phyloP scores from a whole-genome alignment of 2,888 invertebrate species.

The Spilosoma lubricipeda region DNA sequence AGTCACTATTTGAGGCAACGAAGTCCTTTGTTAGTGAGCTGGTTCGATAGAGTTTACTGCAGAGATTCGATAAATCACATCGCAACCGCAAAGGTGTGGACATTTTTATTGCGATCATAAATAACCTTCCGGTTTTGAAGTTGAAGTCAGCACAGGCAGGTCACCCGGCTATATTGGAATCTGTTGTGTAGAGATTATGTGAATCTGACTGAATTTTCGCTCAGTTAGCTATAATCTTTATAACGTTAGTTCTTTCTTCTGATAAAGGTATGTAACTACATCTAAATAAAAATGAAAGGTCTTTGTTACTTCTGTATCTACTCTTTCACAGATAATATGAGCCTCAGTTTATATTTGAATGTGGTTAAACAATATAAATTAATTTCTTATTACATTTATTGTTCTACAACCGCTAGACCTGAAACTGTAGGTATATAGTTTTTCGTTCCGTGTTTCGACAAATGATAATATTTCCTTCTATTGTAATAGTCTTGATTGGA shows the following conservation, averaged over 20 bases:
- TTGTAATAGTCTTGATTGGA: background rate
- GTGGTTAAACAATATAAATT: too few relatives aligned
- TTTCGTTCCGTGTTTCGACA: too few relatives aligned
- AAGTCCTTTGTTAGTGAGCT: background rate
- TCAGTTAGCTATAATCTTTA: background rate
- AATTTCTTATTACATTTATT: too few relatives aligned
- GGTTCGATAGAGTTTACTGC: slow-evolving; percentile 4
- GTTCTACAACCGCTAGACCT: too few relatives aligned
- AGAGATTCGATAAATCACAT: slow-evolving; percentile 10
- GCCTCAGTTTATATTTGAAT: too few relatives aligned
- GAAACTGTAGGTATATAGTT: too few relatives aligned
- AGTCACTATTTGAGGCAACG: background rate
- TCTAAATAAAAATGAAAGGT: too few relatives aligned
- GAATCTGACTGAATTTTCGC: slow-evolving; percentile 13
- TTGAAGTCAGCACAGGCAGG: slow-evolving; percentile 14
- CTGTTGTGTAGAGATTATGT: slow-evolving; percentile 40
- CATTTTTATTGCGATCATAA: slow-evolving; percentile 18
- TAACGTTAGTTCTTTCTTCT: background rate
- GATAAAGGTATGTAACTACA: too few relatives aligned
- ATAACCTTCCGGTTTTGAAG: slow-evolving; percentile 23
- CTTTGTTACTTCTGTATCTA: too few relatives aligned
- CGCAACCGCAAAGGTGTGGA: slow-evolving; percentile 12
- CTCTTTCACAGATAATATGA: too few relatives aligned
- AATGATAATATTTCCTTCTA: too few relatives aligned
- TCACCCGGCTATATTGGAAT: slow-evolving; percentile 21